A percentile compares a stretch with the other conserved stretches of the same genome.
phyloP scores from a whole-genome alignment of 2,797 vertebrate species.

The Poeciliopsis turneri region DNA sequence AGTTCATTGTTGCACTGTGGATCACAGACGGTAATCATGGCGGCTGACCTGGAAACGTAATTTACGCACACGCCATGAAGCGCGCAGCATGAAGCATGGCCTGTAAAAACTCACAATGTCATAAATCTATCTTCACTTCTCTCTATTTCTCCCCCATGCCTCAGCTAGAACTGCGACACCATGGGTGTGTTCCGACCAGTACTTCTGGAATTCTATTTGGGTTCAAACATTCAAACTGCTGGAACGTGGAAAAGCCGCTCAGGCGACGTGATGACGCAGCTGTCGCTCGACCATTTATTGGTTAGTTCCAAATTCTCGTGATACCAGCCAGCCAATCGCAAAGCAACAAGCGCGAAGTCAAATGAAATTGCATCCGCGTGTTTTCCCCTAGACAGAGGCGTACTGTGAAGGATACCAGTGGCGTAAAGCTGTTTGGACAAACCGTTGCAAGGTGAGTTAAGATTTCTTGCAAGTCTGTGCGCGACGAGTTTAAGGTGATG shows the following conservation, averaged over 20 bases:
- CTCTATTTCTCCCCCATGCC: no score
- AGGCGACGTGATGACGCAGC: not conserved
- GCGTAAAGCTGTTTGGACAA: accelerated
- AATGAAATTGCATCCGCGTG: slow-evolving; percentile 31
- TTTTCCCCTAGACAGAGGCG: not conserved
- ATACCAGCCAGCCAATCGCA: slow-evolving; percentile 36
- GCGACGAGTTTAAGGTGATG: not conserved
- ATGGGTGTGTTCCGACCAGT: slow-evolving; percentile 45
- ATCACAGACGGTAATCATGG: not conserved
- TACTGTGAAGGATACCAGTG: not conserved
- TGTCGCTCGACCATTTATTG: slow-evolving; percentile 55
- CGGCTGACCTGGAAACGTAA: not conserved
- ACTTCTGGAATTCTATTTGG: slow-evolving; percentile 73
- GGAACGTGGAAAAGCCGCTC: not conserved
- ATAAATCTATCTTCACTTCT: not conserved
- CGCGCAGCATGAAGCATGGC: not conserved
- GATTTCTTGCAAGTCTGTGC: not conserved
- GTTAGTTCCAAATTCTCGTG: slow-evolving; percentile 48
- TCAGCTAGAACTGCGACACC: not conserved
- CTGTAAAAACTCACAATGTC: not conserved
- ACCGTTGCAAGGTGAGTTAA: slow-evolving; percentile 22
- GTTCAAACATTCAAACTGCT: slow-evolving; percentile 77
- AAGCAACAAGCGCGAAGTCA: slow-evolving; percentile 56
- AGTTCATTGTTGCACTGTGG: not conserved
- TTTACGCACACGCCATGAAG: not conserved